Evolutionary conservation across 2,888 invertebrate genomes (phyloP), one percentile per base, ranked within the genome.

Genomic region (Seira musarum): DNA sequence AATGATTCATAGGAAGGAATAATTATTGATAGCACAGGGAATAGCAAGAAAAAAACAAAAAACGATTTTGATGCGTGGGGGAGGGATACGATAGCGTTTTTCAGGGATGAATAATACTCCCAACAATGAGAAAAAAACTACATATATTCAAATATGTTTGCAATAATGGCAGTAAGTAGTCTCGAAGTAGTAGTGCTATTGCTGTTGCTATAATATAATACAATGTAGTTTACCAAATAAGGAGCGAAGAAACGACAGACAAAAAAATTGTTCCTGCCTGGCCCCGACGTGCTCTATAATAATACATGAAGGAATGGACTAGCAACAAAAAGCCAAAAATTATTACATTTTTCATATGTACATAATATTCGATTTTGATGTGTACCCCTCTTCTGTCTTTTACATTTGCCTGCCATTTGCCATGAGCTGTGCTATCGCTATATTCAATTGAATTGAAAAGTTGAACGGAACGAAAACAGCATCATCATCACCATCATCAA

Each of bases 41-140:
- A 2, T 19, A 60, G 21, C 21, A 5, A 60, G 21, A 60, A 60
- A 15, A 10, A 21, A 60, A 60, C 60, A 21, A n/a, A n/a, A n/a
- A n/a, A n/a, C n/a, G 3, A 15, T 60, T 19, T 60, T 40, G 6
- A n/a, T 15, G 13, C 3, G 60, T 21, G 60, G 60, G 60, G 60
- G 60, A 60, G 60, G 60, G 60, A 2, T 30, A 30, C 30, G 30
- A 60, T 60, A 5, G 22, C 49, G 22, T 60, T 60, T 60, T 21
- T 60, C 60, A 60, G 60, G 60, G 60, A 60, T 60, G 60, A 60
- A 60, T 60, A 60, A 21, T 21, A 60, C 21, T 5, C 10, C 5
- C n/a, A 60, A 60, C 60, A 60, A 60, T 60, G 60, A 60, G 40
- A 40, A 40, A 40, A 40, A 40, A 22, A 60, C 60, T 60, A 60